Percentiles rank a stretch among this genome's conserved stretches.
These are phyloP conservation scores for Margarornis squamiger DNA, from an alignment of 2,797 vertebrate genomes.

Conservation along the genomic window DNA sequence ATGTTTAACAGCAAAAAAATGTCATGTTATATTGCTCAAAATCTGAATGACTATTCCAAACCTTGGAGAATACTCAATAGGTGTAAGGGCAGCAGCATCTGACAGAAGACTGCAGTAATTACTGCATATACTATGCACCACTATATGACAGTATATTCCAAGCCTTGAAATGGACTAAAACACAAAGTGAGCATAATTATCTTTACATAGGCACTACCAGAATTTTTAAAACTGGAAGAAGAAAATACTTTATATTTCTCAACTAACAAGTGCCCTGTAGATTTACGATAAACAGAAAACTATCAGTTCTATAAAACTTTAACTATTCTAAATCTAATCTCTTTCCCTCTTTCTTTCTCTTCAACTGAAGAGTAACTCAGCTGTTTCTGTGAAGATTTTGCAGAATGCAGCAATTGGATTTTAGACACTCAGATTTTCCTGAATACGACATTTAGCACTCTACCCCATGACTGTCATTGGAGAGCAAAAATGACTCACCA, in stretches of 20 bases:
- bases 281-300: neutral
- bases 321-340: neutral
- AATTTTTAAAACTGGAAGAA: neutral
- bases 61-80: neutral
- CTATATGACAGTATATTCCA: neutral
- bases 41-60: neutral
- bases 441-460: neutral
- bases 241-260: neutral
- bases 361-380: neutral
- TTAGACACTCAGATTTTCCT: neutral
- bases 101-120: neutral
- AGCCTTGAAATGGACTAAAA: neutral
- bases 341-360: neutral
- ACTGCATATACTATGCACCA: neutral
- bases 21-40: neutral
- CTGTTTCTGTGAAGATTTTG: neutral
- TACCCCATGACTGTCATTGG: neutral
- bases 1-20: neutral
- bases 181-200: neutral
- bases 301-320: neutral
- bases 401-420: neutral
- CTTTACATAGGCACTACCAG: neutral
- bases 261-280: neutral
- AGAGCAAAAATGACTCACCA: neutral
- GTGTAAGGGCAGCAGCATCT: neutral